Evolutionary conservation across 2,113 vertebrate species (phyloP).

Genomic region (Ceyx melanurus): DNA sequence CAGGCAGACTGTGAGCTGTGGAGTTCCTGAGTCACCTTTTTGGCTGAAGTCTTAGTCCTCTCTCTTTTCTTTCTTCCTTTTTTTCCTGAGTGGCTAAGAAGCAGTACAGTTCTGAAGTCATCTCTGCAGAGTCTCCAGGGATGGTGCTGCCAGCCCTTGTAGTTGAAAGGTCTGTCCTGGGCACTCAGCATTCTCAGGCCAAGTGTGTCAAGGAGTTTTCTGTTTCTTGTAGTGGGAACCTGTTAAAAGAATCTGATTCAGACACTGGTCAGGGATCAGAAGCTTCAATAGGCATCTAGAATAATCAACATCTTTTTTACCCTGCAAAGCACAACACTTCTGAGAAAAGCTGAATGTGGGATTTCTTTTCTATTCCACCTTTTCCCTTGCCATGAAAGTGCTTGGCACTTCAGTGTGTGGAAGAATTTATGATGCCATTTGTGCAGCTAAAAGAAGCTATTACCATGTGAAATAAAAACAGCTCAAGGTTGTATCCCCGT

Average conservation of each 20-base stretch:
- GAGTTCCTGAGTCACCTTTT: neutral
- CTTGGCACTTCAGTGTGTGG: neutral
- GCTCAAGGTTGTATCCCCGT: neutral
- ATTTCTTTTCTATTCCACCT: constrained; percentile 28
- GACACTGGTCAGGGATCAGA: neutral
- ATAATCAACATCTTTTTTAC: neutral
- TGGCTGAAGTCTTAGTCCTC: neutral
- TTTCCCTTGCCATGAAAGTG: neutral
- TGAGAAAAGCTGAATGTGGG: neutral
- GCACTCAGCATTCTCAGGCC: neutral
- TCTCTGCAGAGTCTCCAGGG: neutral
- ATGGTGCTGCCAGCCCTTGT: neutral
- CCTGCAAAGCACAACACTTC: too few species aligned
- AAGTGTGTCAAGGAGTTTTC: neutral
- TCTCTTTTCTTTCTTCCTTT: neutral
- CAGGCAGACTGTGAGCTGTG: neutral
- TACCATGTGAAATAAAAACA: neutral
- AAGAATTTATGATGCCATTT: neutral
- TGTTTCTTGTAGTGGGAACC: neutral
- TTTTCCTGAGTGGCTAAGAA: neutral
- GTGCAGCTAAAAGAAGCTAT: neutral
- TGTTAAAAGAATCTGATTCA: constrained; percentile 10
- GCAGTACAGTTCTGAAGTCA: neutral
- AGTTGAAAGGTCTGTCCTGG: neutral
- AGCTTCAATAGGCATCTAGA: neutral